Evolutionary conservation across 2,797 vertebrate species (phyloP).

Genomic region (Hyperoplus lanceolatus): DNA sequence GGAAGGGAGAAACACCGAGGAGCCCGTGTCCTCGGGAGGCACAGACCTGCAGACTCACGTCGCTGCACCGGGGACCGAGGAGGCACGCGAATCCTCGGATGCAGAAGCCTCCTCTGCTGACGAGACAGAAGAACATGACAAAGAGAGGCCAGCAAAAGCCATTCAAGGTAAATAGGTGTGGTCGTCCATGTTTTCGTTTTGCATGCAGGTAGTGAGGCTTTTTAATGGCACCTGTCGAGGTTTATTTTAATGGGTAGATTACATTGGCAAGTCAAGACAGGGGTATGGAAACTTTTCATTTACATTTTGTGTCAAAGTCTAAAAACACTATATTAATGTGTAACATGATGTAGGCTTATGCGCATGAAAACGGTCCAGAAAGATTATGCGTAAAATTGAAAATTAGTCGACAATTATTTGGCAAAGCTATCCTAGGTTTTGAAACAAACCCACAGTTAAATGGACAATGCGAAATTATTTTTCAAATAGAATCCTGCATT

Average conservation of each 20-base stretch:
- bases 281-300: not conserved
- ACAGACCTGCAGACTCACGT: slow-evolving; percentile 81
- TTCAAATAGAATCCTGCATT: not conserved
- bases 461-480: not conserved
- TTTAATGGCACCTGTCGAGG: slow-evolving; percentile 60
- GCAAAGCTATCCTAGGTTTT: not conserved
- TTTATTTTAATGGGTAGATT: slow-evolving; percentile 24
- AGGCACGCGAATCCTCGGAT: slow-evolving; percentile 90
- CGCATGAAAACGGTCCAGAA: not conserved
- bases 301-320: not conserved
- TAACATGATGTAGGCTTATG: not conserved
- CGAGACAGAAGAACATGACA: slow-evolving; percentile 90
- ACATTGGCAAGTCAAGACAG: slow-evolving; percentile 14
- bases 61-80: slow-evolving; percentile 84
- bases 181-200: slow-evolving; percentile 34
- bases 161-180: slow-evolving; percentile 89
- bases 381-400: slow-evolving; percentile 16
- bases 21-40: slow-evolving; percentile 75
- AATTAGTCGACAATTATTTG: not conserved
- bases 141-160: slow-evolving; percentile 89
- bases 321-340: not conserved
- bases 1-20: slow-evolving; percentile 87
- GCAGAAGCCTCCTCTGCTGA: slow-evolving; percentile 92
- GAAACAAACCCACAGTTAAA: not conserved
- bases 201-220: slow-evolving; percentile 49